Evolutionary conservation across 2,888 invertebrate genomes (phyloP), one percentile per base, ranked within the genome.

Genomic region (Cephonodes hylas): DNA sequence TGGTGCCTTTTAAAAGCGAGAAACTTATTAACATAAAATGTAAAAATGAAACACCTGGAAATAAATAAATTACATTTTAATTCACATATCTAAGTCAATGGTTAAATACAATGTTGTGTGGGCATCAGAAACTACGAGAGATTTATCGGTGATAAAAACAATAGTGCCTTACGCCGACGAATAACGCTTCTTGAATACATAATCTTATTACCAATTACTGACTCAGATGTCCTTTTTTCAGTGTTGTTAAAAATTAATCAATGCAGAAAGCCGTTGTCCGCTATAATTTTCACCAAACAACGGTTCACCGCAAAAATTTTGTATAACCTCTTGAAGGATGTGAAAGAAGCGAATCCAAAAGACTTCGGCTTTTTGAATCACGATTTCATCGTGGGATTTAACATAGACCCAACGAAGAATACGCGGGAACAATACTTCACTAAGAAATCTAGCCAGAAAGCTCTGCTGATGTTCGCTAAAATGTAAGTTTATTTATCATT

Each of bases 291-390:
- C 81, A 95, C 96, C 0, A 88, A 95, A 72, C 93, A 95, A 68
- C 91, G 97, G 57, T 95, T 96, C 70, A 95, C 96, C 0, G 96
- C 97, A 0, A 96, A 96, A 84, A 92, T 96, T 6, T 74, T 98
- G 0, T 96, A 93, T 77, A 95, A 96, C 65, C 78, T 96, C 3
- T 72, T 97, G 3, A 93, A 94, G 63, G 85, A 90, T 0, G 93
- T 93, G 0, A 87, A 84, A 8, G 72, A 89, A 22, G 42, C 63
- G 0, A 86, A 93, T 64, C 86, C 93, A 0, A 57, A 65, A 3
- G 85, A 93, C 10, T 94, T 94, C 66, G 85, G 86, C 0, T 94
- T 95, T 69, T 74, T 96, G 0, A 91, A 93, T 64, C 94, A 96
- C 0, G 95, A 96, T 71, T 97, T 95, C 76, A 91, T 97, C 59